Conservation (phyloP, 2,888 invertebrate species). For the Heteromyza rotundicornis region DNA sequence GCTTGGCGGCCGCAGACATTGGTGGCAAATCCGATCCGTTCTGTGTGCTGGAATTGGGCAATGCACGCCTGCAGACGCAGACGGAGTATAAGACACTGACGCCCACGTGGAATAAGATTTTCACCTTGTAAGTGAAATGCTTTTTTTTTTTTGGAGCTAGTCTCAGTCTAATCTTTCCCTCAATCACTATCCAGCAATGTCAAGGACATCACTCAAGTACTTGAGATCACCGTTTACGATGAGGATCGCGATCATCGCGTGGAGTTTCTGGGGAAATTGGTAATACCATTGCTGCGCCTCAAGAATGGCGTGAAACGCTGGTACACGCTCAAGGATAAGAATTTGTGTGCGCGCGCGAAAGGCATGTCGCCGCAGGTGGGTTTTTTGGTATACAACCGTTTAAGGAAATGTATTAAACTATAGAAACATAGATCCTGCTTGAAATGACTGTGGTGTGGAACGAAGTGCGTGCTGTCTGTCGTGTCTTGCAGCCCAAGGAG, state of each 20-base stretch:
- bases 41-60: conserved; percentile 94
- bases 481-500: conserved; percentile 94
- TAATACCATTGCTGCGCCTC: conserved; percentile 85
- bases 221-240: conserved; percentile 96
- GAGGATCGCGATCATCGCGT: conserved; percentile 98
- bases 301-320: conserved; percentile 91
- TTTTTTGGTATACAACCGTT: too few species aligned
- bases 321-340: conserved; percentile 97
- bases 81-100: conserved; percentile 97
- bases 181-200: conserved; percentile 78
- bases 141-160: too few species aligned
- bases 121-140: conserved; percentile 82
- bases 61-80: conserved; percentile 94
- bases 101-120: conserved; percentile 98
- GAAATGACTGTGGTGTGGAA: conserved; percentile 95
- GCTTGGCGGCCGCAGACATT: conserved; percentile 91
- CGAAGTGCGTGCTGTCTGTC: conserved; percentile 85
- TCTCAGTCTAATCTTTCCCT: too few species aligned
- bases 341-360: conserved; percentile 87
- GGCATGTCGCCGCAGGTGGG: conserved; percentile 80
- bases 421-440: conserved; percentile 71
- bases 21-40: conserved; percentile 99
- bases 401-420: neutral
- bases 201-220: conserved; percentile 93
- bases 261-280: conserved; percentile 93